Evolutionary conservation across 2,888 invertebrate genomes (phyloP).

Genomic region (Sinopyrophorus schimmeli): DNA sequence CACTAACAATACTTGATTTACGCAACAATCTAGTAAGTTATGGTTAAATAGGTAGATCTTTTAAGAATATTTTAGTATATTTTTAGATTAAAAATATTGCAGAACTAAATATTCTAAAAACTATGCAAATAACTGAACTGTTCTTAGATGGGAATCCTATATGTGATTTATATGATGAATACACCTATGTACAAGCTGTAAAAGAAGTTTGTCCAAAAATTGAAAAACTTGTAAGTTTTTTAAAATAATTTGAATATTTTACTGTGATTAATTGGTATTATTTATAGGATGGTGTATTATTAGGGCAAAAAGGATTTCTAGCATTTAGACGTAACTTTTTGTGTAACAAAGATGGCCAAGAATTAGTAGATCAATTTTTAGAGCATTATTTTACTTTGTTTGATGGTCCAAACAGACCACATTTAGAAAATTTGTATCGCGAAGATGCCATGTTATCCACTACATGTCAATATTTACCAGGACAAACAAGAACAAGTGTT

Average conservation of each 20-base stretch:
- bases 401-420: conserved; percentile 61
- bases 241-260: conserved; percentile 55
- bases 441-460: conserved; percentile 66
- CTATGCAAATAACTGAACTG: conserved; percentile 50
- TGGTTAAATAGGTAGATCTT: conserved; percentile 1
- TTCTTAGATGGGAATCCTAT: conserved; percentile 72
- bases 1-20: conserved; percentile 33
- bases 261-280: conserved; percentile 57
- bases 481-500: conserved; percentile 46
- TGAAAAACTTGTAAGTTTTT: conserved; percentile 57
- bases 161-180: conserved; percentile 65
- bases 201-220: conserved; percentile 60
- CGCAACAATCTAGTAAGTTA: conserved; percentile 36
- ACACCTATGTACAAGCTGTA: conserved; percentile 62
- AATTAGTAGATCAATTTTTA: conserved; percentile 65
- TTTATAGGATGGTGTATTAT: conserved; percentile 59
- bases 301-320: conserved; percentile 54
- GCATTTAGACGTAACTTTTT: conserved; percentile 59
- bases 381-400: conserved; percentile 68
- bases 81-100: conserved; percentile 44
- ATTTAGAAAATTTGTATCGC: conserved; percentile 65
- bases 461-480: conserved; percentile 50
- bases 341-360: conserved; percentile 54
- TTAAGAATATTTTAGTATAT: not conserved
- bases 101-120: conserved; percentile 39